Conservation (phyloP, 2,797 vertebrate genomes). For the Allobates femoralis region DNA sequence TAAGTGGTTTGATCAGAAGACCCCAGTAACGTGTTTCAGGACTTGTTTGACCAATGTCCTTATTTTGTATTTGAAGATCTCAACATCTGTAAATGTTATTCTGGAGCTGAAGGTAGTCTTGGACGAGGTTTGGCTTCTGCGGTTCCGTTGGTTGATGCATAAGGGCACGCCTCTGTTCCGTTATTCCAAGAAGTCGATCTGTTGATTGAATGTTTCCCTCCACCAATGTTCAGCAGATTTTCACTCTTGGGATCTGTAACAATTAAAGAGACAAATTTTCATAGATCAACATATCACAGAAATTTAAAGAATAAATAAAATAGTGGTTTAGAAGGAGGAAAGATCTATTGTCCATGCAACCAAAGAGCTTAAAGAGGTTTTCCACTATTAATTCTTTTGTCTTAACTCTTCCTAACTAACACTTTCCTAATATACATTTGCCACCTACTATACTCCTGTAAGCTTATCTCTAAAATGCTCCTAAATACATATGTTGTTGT, state of each 20-base stretch:
- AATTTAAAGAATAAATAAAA: background rate
- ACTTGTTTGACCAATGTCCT: conserved; percentile 14
- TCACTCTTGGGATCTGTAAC: conserved; percentile 51
- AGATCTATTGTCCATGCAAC: background rate
- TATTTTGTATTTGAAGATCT: background rate
- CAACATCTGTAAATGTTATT: conserved; percentile 27
- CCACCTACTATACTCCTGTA: too few relatives aligned
- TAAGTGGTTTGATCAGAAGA: conserved; percentile 41
- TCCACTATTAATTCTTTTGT: too few relatives aligned
- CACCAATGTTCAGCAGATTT: conserved; percentile 36
- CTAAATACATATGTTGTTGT: too few relatives aligned
- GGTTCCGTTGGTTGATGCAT: conserved; percentile 42
- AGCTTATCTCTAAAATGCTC: too few relatives aligned
- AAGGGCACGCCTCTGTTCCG: conserved; percentile 44
- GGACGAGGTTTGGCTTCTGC: conserved; percentile 54
- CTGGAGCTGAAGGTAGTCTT: conserved; percentile 56
- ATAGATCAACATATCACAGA: background rate
- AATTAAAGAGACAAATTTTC: background rate
- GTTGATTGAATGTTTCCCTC: conserved; percentile 58
- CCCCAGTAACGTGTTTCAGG: conserved; percentile 14
- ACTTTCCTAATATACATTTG: too few relatives aligned
- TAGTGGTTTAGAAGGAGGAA: background rate
- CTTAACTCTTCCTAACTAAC: too few relatives aligned
- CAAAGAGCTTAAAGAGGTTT: background rate
- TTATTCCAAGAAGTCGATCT: conserved; percentile 61